Evolutionary conservation across 2,797 vertebrate species (phyloP).

Genomic region (Oryzias sinensis): DNA sequence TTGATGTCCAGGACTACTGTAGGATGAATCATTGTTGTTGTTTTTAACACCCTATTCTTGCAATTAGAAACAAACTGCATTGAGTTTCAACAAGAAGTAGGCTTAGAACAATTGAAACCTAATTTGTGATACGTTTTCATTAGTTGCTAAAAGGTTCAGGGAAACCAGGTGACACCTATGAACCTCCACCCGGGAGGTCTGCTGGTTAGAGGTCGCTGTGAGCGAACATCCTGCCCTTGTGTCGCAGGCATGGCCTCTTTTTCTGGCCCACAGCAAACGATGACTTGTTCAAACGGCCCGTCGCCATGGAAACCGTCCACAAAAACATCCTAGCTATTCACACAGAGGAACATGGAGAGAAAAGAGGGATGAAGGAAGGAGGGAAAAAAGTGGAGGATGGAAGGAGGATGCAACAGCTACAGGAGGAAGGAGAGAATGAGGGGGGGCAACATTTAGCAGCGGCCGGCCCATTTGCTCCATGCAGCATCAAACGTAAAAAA

Average conservation of each 20-base stretch:
- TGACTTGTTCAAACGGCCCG: slow-evolving; percentile 69
- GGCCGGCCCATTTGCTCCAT: slow-evolving; percentile 37
- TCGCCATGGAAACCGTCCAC: slow-evolving; percentile 75
- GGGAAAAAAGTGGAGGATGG: not conserved
- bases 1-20: no score
- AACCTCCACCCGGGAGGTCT: not conserved
- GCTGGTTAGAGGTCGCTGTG: slow-evolving; percentile 24
- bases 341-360: slow-evolving; percentile 50
- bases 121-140: no score
- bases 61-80: no score
- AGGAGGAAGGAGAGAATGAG: slow-evolving; percentile 33
- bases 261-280: slow-evolving; percentile 60
- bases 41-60: no score
- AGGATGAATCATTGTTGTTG: no score
- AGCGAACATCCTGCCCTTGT: slow-evolving; percentile 48
- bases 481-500: slow-evolving; percentile 31
- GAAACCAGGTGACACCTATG: no score
- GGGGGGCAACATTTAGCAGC: slow-evolving; percentile 37
- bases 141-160: no score
- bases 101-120: no score
- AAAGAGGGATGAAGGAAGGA: slow-evolving; percentile 18
- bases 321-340: slow-evolving; percentile 77
- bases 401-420: slow-evolving; percentile 8
- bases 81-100: no score
- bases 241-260: slow-evolving; percentile 47